These are phyloP conservation scores for Paragorgia papillata DNA, from an alignment of 92 coral and sea anemone species.

Conservation along the genomic window DNA sequence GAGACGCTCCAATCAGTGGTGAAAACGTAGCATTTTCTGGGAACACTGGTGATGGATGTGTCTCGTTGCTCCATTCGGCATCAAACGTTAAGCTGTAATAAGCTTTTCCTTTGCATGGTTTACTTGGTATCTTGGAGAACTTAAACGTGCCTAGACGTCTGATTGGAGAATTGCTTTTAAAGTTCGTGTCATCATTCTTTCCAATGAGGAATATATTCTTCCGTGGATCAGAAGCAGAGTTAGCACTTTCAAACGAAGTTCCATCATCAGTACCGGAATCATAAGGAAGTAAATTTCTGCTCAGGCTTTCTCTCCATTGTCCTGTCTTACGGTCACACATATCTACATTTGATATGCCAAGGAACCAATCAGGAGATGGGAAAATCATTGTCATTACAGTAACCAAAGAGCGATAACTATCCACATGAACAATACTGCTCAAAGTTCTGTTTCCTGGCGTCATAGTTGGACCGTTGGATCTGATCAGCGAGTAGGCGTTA, in stretches of 20 bases:
- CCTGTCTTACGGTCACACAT: slow-evolving; percentile 4
- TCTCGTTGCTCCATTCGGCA: slow-evolving; percentile 47
- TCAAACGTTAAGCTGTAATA: slow-evolving; percentile 49
- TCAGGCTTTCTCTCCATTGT: slow-evolving; percentile 6
- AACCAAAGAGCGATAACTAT: neutral
- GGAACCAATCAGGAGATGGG: slow-evolving; percentile 1
- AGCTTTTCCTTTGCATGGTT: slow-evolving; percentile 50
- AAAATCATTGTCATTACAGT: neutral
- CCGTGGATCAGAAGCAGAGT: neutral
- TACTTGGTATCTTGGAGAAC: neutral
- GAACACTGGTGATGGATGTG: slow-evolving; percentile 50
- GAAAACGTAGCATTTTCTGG: slow-evolving; percentile 50
- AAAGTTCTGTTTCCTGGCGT: slow-evolving; percentile 2
- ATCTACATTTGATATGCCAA: neutral
- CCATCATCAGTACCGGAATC: slow-evolving; percentile 26
- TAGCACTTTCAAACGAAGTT: slow-evolving; percentile 22
- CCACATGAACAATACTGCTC: neutral
- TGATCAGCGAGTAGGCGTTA: neutral
- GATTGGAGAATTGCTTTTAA: slow-evolving; percentile 4
- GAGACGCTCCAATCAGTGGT: slow-evolving; percentile 58
- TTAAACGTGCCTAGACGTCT: slow-evolving; percentile 1
- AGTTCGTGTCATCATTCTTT: slow-evolving; percentile 12
- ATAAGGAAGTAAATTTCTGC: slow-evolving; percentile 2
- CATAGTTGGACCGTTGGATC: neutral
- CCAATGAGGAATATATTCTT: slow-evolving; percentile 10